These are phyloP conservation scores for Hemaris fuciformis DNA, from an alignment of 2,888 invertebrate species.

Conservation along the genomic window DNA sequence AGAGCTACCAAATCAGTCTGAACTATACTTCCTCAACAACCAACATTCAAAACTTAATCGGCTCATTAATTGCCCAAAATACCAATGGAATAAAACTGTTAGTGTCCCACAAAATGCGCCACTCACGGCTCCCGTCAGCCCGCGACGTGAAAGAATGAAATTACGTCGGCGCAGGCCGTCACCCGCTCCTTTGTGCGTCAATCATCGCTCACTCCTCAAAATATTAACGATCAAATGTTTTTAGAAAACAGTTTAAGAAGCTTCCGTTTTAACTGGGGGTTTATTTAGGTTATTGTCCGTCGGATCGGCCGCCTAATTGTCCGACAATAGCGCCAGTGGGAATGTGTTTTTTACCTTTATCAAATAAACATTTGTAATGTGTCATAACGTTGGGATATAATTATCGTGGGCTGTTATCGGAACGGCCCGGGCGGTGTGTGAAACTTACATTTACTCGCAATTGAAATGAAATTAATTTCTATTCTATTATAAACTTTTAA, in stretches of 20 bases:
- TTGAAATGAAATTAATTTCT: neutral
- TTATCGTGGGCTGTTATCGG: conserved; percentile 48
- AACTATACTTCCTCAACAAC: neutral
- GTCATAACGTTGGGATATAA: conserved; percentile 43
- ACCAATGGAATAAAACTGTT: conserved; percentile 2
- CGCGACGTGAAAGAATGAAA: conserved; percentile 19
- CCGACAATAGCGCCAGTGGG: conserved; percentile 30
- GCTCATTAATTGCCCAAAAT: conserved; percentile 7
- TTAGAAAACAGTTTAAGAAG: conserved; percentile 77
- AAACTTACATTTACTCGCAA: conserved; percentile 18
- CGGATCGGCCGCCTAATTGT: conserved; percentile 72
- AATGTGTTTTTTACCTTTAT: conserved; percentile 42
- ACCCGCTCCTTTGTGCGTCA: conserved; percentile 46
- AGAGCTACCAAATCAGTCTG: neutral
- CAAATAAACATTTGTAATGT: conserved; percentile 69
- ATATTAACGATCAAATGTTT: conserved; percentile 70
- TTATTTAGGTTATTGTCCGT: conserved; percentile 69
- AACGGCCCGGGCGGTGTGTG: conserved; percentile 42
- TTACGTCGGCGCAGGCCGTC: conserved; percentile 32
- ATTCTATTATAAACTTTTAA: neutral
- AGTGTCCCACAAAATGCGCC: conserved; percentile 9
- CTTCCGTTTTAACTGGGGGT: conserved; percentile 69
- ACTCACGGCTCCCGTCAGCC: conserved; percentile 14
- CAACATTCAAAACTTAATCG: neutral
- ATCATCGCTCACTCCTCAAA: conserved; percentile 51